Percentiles rank a stretch among this genome's conserved stretches.
Evolutionary conservation across 2,113 vertebrate genomes (phyloP).

Genomic region (Cyphomyrus plagiostoma): DNA sequence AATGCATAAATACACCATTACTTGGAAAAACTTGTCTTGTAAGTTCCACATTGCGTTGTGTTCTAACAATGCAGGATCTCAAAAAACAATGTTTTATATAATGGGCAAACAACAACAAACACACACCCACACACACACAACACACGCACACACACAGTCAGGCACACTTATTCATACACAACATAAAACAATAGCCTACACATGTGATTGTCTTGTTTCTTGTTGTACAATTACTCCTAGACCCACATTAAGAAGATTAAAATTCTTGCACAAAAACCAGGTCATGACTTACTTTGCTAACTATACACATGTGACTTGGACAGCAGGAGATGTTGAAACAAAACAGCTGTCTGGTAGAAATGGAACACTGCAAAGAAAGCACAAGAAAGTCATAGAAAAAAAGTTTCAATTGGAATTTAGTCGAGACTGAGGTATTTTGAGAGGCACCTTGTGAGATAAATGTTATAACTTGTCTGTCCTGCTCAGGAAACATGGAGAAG

Average conservation of each 20-base stretch:
- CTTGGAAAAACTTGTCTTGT: background rate
- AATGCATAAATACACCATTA: background rate
- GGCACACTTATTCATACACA: background rate
- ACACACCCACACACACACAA: background rate
- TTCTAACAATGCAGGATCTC: background rate
- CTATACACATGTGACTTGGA: conserved; percentile 7
- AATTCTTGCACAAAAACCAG: background rate
- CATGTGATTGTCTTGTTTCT: background rate
- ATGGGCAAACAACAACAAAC: background rate
- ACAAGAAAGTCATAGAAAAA: background rate
- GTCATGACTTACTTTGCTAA: background rate
- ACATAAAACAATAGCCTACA: background rate
- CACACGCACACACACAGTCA: background rate
- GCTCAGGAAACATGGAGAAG: background rate
- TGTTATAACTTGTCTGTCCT: background rate
- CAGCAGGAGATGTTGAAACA: background rate
- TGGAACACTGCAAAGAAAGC: background rate
- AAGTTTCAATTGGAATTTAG: background rate
- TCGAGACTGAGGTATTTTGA: background rate
- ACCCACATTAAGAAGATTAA: background rate
- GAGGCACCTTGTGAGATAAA: background rate
- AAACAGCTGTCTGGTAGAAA: background rate
- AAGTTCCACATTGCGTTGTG: background rate
- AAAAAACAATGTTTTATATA: background rate
- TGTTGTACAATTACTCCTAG: background rate